Evolutionary conservation across 2,888 invertebrate species (phyloP).

Genomic region (Thereva nobilitata): DNA sequence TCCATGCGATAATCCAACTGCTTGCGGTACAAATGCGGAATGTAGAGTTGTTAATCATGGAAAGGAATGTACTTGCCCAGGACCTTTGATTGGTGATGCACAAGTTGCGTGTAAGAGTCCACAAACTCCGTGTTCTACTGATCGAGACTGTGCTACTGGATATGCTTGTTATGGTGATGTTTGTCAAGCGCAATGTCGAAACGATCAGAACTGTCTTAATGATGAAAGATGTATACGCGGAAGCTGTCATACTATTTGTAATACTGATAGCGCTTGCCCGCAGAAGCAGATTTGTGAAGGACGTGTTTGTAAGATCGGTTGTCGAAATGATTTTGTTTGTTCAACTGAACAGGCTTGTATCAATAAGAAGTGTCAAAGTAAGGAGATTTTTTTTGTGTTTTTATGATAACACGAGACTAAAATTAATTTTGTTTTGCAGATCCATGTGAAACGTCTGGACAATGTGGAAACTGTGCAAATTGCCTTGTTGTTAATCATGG

Average conservation of each 20-base stretch:
- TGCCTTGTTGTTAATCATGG: constrained; percentile 83
- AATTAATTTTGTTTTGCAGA: constrained; percentile 58
- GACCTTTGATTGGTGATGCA: constrained; percentile 74
- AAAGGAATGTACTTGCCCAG: constrained; percentile 75
- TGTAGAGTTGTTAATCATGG: constrained; percentile 73
- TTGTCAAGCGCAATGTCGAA: constrained; percentile 78
- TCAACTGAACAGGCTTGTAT: constrained; percentile 76
- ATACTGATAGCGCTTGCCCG: constrained; percentile 80
- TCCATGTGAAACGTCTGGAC: constrained; percentile 74
- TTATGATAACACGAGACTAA: background rate
- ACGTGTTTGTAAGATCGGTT: constrained; percentile 83
- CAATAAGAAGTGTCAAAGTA: constrained; percentile 75
- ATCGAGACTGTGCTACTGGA: constrained; percentile 70
- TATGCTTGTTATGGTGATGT: constrained; percentile 77
- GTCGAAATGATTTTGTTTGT: constrained; percentile 82
- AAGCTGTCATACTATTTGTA: constrained; percentile 82
- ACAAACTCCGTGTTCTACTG: constrained; percentile 65
- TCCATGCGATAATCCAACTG: constrained; percentile 74
- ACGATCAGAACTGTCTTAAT: constrained; percentile 79
- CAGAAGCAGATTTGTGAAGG: constrained; percentile 85
- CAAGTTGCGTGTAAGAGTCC: constrained; percentile 72
- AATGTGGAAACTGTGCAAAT: constrained; percentile 82
- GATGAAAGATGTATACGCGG: constrained; percentile 86
- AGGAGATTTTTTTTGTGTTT: constrained; percentile 53
- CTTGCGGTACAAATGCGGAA: constrained; percentile 82